Evolutionary conservation across 2,888 invertebrate genomes (phyloP).

Genomic region (Cactoblastis cactorum): DNA sequence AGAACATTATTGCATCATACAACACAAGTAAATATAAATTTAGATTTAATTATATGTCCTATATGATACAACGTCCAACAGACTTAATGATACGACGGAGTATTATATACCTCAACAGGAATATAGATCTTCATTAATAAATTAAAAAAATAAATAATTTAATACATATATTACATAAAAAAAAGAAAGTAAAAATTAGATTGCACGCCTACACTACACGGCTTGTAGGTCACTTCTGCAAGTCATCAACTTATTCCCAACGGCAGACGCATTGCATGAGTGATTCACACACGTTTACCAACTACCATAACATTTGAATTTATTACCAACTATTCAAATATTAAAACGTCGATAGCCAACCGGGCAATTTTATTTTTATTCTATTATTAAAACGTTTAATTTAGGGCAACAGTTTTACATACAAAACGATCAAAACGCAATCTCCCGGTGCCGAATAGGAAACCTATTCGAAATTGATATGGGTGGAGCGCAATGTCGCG

Average conservation of each 20-base stretch:
- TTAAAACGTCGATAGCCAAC: slow-evolving; percentile 52
- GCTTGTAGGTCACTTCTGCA: slow-evolving; percentile 16
- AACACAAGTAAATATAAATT: no score
- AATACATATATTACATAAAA: neutral
- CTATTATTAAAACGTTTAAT: slow-evolving; percentile 77
- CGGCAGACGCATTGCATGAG: neutral
- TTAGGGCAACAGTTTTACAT: slow-evolving; percentile 76
- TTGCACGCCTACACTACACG: no score
- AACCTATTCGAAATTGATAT: slow-evolving; percentile 79
- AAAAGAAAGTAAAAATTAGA: no score
- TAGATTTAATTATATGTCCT: no score
- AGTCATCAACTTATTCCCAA: neutral
- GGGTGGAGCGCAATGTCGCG: slow-evolving; percentile 72
- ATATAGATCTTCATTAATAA: neutral
- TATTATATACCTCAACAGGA: no score
- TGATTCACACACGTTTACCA: slow-evolving; percentile 8
- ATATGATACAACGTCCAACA: no score
- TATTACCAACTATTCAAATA: slow-evolving; percentile 56
- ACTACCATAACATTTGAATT: slow-evolving; percentile 42
- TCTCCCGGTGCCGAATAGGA: slow-evolving; percentile 70
- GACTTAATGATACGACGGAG: no score
- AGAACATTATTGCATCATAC: no score
- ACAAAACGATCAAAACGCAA: slow-evolving; percentile 76
- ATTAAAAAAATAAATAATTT: neutral
- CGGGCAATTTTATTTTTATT: slow-evolving; percentile 66